phyloP scores from a whole-genome alignment of 2,888 invertebrate genomes.

The Noctua pronuba region DNA sequence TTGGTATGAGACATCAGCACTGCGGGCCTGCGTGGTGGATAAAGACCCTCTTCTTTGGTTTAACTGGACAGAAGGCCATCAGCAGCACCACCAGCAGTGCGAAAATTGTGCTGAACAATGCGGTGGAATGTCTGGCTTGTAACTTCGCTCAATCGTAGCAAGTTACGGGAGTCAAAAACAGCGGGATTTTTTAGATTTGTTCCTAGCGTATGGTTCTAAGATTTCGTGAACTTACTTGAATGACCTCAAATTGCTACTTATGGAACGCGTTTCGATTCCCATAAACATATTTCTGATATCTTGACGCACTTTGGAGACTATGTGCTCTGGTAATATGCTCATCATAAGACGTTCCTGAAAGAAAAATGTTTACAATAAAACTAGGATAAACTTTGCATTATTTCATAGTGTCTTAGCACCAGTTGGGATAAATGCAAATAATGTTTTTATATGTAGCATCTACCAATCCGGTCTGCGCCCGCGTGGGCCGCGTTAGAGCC shows the following conservation, averaged over 20 bases:
- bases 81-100: too few relatives aligned
- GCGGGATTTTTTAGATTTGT: not conserved
- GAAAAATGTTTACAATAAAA: slow-evolving; percentile 8
- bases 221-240: slow-evolving; percentile 79
- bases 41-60: not conserved
- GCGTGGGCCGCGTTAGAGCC: not conserved
- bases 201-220: not conserved
- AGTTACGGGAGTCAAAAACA: not conserved
- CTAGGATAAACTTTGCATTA: not conserved
- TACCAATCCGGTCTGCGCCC: not conserved
- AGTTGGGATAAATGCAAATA: not conserved
- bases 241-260: slow-evolving; percentile 81
- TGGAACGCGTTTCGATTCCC: slow-evolving; percentile 85
- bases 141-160: not conserved
- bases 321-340: slow-evolving; percentile 96
- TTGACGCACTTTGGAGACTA: slow-evolving; percentile 92
- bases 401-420: not conserved
- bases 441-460: not conserved
- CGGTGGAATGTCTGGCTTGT: too few relatives aligned
- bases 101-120: not conserved
- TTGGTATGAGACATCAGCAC: not conserved
- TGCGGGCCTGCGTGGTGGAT: too few relatives aligned
- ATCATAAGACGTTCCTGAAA: slow-evolving; percentile 95
- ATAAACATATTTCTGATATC: slow-evolving; percentile 91
- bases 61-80: too few relatives aligned